Conservation (phyloP, 2,888 invertebrate genomes). For the Tetramorium bicarinatum region DNA sequence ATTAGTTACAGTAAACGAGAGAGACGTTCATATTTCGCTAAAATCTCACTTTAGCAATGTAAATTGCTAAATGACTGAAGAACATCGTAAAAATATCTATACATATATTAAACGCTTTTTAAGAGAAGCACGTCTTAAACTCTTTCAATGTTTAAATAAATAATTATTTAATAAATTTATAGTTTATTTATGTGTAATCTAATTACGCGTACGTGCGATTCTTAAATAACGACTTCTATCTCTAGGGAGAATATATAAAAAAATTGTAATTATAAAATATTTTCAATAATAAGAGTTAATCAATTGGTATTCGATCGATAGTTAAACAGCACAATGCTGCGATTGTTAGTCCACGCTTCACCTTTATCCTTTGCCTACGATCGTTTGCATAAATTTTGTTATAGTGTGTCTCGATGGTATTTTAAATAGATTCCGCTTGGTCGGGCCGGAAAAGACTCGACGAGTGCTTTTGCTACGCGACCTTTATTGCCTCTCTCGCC, state of each 20-base stretch:
- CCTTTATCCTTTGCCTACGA: conserved; percentile 49
- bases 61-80: background rate
- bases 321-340: conserved; percentile 17
- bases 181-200: background rate
- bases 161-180: background rate
- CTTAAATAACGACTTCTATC: background rate
- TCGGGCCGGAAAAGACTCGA: conserved; percentile 46
- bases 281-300: background rate
- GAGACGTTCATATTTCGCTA: background rate
- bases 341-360: conserved; percentile 41
- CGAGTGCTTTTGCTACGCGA: conserved; percentile 39
- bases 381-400: conserved; percentile 59
- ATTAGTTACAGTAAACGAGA: background rate
- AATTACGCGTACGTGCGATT: background rate
- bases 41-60: background rate
- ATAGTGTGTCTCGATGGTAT: conserved; percentile 31
- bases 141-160: background rate
- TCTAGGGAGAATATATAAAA: background rate
- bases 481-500: conserved; percentile 41
- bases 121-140: background rate
- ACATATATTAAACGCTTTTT: background rate
- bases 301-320: conserved; percentile 40
- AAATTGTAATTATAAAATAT: background rate
- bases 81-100: background rate
- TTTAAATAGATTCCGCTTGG: conserved; percentile 51